Conservation (phyloP, 2,888 invertebrate species). For the Pinctada fucata region DNA sequence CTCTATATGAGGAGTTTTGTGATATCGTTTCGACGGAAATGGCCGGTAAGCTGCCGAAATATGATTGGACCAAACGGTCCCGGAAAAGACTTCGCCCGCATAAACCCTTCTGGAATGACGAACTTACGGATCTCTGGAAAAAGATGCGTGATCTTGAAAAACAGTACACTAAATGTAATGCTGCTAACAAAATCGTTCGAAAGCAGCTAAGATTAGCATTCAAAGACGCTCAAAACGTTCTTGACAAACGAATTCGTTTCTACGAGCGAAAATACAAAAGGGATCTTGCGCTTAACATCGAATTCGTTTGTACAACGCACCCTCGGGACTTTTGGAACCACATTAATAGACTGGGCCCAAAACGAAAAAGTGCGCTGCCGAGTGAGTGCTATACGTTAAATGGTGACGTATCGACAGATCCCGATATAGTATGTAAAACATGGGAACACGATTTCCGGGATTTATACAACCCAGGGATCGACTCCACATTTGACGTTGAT, state of each 20-base stretch:
- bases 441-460: too few relatives aligned
- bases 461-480: too few relatives aligned
- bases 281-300: neutral
- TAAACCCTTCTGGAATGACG: neutral
- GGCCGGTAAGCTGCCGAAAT: neutral
- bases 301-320: neutral
- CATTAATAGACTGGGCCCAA: neutral
- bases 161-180: neutral
- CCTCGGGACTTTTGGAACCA: neutral
- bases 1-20: neutral
- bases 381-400: too few relatives aligned
- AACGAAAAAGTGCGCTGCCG: neutral
- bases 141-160: neutral
- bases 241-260: neutral
- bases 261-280: neutral
- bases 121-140: neutral
- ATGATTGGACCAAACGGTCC: too few relatives aligned
- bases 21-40: neutral
- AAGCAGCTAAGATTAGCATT: neutral
- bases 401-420: too few relatives aligned
- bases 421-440: too few relatives aligned
- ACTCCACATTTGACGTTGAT: too few relatives aligned
- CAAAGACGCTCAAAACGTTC: neutral
- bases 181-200: neutral
- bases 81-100: too few relatives aligned